Evolutionary conservation across 2,888 invertebrate species (phyloP).

Genomic region (Drosophila dives): DNA sequence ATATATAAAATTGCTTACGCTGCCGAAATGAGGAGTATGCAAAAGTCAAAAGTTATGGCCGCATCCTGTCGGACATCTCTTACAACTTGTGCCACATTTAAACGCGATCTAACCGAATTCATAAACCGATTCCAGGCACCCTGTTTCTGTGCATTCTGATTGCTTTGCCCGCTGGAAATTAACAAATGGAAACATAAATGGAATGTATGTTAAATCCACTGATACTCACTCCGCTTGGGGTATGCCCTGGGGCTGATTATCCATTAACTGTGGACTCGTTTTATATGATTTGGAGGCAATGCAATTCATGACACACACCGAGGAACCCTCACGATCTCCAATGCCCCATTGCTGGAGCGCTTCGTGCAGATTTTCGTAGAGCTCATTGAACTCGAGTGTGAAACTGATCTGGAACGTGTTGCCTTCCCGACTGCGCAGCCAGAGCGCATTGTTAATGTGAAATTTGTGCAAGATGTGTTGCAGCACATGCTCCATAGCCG

Average conservation of each 20-base stretch:
- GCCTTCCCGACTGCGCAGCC: constrained; percentile 86
- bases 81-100: constrained; percentile 90
- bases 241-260: constrained; percentile 21
- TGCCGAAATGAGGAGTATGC: constrained; percentile 89
- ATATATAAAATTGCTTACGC: constrained; percentile 85
- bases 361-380: constrained; percentile 87
- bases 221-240: constrained; percentile 47
- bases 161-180: constrained; percentile 40
- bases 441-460: constrained; percentile 86
- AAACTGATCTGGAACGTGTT: constrained; percentile 87
- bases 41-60: constrained; percentile 90
- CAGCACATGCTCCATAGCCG: constrained; percentile 85
- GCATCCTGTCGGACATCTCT: constrained; percentile 89
- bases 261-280: constrained; percentile 44
- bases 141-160: constrained; percentile 70
- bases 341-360: constrained; percentile 87
- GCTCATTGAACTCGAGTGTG: constrained; percentile 86
- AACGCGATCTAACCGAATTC: constrained; percentile 88
- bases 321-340: constrained; percentile 87
- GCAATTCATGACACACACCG: constrained; percentile 88
- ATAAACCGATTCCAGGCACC: constrained; percentile 88
- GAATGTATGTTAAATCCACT: background rate
- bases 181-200: background rate
- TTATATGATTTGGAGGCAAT: constrained; percentile 84
- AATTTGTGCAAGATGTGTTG: constrained; percentile 86